Evolutionary conservation across 2,888 invertebrate species (phyloP).

Genomic region (Drosophila kambysellisi): DNA sequence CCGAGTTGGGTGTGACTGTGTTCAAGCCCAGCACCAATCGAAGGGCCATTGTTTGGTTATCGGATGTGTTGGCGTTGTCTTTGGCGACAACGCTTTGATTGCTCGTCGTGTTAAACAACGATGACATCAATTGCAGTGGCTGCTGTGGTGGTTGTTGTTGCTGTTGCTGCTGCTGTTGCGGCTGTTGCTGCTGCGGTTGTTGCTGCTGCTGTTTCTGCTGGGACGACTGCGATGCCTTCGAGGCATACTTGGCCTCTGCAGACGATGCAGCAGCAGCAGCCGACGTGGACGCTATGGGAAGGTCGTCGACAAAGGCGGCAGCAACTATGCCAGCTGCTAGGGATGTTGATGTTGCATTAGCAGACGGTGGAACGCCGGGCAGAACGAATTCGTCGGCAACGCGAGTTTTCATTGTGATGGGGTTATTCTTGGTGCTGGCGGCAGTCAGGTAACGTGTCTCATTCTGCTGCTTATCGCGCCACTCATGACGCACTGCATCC

Average conservation of each 20-base stretch:
- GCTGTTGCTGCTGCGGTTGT: not conserved
- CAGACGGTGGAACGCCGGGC: conserved; percentile 20
- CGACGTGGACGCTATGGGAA: conserved; percentile 1
- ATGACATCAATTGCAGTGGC: not conserved
- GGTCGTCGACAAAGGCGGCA: not conserved
- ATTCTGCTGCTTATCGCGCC: conserved; percentile 22
- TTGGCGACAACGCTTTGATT: not conserved
- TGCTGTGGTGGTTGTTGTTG: not conserved
- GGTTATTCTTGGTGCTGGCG: conserved; percentile 25
- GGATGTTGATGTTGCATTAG: not conserved
- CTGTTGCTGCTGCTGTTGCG: not conserved
- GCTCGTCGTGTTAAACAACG: not conserved
- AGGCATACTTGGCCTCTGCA: not conserved
- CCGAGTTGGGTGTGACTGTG: not conserved
- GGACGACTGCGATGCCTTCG: not conserved
- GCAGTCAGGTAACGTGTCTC: conserved; percentile 45
- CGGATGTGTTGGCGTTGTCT: conserved; percentile 33
- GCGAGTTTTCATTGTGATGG: conserved; percentile 56
- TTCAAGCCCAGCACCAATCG: conserved; percentile 65
- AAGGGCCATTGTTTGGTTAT: conserved; percentile 58
- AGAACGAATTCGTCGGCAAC: conserved; percentile 49
- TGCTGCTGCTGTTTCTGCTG: not conserved
- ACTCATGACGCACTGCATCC: conserved; percentile 14
- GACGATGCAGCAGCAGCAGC: not conserved
- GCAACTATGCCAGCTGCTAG: too few species aligned